These are phyloP conservation scores for Microhierax caerulescens DNA, from an alignment of 2,797 vertebrate genomes.

Conservation along the genomic window DNA sequence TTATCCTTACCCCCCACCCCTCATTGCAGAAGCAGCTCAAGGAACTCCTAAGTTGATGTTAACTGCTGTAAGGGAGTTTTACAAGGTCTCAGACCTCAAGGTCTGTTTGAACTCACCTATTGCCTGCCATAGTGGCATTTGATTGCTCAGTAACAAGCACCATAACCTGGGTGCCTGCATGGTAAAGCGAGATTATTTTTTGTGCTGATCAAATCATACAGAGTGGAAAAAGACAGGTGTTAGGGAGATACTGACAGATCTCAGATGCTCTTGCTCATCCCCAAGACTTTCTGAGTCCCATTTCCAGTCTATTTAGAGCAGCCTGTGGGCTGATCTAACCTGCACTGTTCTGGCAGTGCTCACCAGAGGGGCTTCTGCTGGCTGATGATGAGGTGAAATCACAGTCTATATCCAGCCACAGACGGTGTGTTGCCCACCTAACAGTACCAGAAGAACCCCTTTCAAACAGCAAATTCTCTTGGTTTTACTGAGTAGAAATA, in stretches of 20 bases:
- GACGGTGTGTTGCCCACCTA: neutral
- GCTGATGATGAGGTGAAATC: neutral
- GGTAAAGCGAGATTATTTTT: neutral
- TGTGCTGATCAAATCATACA: neutral
- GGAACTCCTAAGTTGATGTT: neutral
- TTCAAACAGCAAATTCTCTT: neutral
- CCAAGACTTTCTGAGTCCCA: neutral
- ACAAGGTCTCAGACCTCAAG: neutral
- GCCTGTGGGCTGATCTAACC: neutral
- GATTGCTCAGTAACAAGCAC: neutral
- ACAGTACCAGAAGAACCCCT: neutral
- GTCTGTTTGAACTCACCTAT: neutral
- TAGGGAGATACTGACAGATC: neutral
- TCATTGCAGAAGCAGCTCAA: neutral
- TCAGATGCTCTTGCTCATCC: neutral
- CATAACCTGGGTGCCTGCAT: neutral
- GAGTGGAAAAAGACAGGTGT: neutral
- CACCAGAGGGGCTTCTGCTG: neutral
- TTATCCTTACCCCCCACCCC: neutral
- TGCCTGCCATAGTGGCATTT: neutral
- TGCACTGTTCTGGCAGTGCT: neutral
- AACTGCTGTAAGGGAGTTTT: neutral
- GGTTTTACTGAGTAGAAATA: neutral
- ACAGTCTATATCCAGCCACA: neutral
- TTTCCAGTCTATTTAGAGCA: neutral